Conservation (phyloP, 92 coral and sea anemone species). For the Porites cylindrica region DNA sequence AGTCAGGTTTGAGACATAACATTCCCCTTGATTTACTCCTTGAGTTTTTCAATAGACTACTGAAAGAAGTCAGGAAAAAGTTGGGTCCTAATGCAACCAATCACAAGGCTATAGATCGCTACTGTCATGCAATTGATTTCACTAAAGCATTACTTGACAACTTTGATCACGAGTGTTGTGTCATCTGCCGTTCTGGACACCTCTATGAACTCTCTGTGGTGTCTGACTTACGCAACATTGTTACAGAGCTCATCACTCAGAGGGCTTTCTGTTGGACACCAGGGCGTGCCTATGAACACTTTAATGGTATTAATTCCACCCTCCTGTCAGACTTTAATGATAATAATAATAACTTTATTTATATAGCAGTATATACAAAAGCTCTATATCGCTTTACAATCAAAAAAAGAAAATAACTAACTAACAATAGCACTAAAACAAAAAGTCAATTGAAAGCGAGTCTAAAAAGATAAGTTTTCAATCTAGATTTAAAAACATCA, state of each 20-base stretch:
- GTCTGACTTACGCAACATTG: constrained; percentile 58
- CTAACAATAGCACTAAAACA: no score
- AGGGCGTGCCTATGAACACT: constrained; percentile 69
- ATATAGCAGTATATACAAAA: no score
- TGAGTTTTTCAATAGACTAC: constrained; percentile 64
- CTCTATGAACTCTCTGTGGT: constrained; percentile 51
- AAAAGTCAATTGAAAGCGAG: no score
- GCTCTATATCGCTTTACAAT: no score
- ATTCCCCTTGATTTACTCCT: constrained; percentile 69
- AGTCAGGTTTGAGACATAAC: constrained; percentile 62
- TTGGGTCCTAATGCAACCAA: constrained; percentile 76
- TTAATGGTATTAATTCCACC: constrained; percentile 54
- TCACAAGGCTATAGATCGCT: constrained; percentile 71
- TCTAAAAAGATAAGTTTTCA: no score
- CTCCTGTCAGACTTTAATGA: constrained; percentile 15
- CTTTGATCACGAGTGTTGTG: constrained; percentile 64
- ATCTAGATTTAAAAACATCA: no score
- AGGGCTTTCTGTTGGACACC: constrained; percentile 73
- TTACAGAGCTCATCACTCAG: constrained; percentile 69
- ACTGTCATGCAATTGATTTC: constrained; percentile 74
- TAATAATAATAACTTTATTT: no score
- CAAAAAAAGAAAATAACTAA: no score
- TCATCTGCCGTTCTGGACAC: constrained; percentile 53
- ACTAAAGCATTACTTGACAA: constrained; percentile 67
- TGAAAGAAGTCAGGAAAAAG: constrained; percentile 70